phyloP scores from a whole-genome alignment of 2,797 vertebrate genomes.

The Melanotaenia pygmaea region DNA sequence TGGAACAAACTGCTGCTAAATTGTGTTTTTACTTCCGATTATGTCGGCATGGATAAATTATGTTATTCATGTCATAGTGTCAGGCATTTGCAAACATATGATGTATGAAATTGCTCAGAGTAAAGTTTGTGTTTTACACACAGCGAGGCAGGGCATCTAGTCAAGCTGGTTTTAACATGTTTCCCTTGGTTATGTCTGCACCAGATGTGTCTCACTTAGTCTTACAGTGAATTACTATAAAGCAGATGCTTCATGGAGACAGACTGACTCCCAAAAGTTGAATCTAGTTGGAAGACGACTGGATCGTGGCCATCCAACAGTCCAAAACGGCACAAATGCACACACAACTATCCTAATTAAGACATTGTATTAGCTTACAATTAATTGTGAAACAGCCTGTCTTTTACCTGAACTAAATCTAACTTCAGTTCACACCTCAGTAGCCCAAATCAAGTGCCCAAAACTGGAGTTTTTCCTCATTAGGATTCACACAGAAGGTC shows the following conservation, averaged over 20 bases:
- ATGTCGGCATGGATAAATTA: conserved; percentile 12
- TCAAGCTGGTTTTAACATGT: conserved; percentile 48
- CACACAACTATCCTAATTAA: not conserved
- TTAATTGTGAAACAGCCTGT: too few species aligned
- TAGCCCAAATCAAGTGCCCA: too few species aligned
- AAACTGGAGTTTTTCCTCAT: too few species aligned
- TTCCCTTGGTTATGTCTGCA: conserved; percentile 57
- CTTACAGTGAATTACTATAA: conserved; percentile 6
- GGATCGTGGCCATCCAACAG: conserved; percentile 19
- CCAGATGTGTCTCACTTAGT: conserved; percentile 22
- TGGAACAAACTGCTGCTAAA: conserved; percentile 27
- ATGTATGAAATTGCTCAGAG: conserved; percentile 12
- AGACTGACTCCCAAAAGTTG: not conserved
- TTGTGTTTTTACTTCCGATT: conserved; percentile 3
- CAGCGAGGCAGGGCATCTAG: conserved; percentile 43
- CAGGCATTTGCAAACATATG: conserved; percentile 10
- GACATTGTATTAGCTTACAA: too few species aligned
- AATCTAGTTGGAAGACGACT: conserved; percentile 20
- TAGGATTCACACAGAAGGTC: too few species aligned
- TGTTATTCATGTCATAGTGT: conserved; percentile 14
- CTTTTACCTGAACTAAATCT: too few species aligned
- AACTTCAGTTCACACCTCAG: too few species aligned
- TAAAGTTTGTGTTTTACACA: conserved; percentile 35
- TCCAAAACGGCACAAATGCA: not conserved
- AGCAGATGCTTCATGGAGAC: conserved; percentile 29